Base-by-base conservation (phyloP, 1,140 invertebrate genomes). In the Ceratitis capitata region DNA sequence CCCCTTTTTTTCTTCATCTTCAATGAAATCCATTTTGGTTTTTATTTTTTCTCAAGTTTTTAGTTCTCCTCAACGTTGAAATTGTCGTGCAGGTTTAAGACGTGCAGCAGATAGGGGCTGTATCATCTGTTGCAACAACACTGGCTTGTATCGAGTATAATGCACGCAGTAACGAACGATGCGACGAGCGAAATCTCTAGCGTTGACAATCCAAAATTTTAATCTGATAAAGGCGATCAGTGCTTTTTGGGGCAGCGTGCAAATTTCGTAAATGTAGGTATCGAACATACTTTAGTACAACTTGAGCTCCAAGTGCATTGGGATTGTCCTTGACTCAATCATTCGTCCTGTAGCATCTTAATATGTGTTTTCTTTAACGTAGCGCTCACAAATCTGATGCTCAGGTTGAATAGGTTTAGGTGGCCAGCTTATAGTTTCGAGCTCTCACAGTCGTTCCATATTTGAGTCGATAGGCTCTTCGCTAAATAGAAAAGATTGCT, bases 261-360 rank as follows among this genome's bases (percentile, higher is more conserved):
- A 49, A 85, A 42, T 85, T 74, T 32, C 3, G 16, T 19, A 47
- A 29, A 56, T 85, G 29, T 32, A 85, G 26, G 49, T 85, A 9
- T 19, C 29, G 23, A 32, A 85, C 32, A 23, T 53, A 82, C 7
- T 10, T 3, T 45, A 19, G 2, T 7, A 85, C 69, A 39, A 82
- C 82, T 51, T 32, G 16, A 6, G 29, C 23, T 61, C 32, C 58
- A 14, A 56, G 19, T 56, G 53, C 23, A 1, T n/a, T n/a, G 19
- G 6, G 23, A 56, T 4, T 7, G n/a, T 16, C 53, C 2, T n/a
- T n/a, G 53, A 56, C 26, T n/a, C 3, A 56, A 10, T 23, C 26
- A 23, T 3, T 5, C 9, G 23, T 61, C 12, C 19, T 29, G 19
- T 32, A 29, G 58, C 14, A 29, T 61, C 29, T n/a, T 61, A 26